phyloP scores from a whole-genome alignment of 2,797 vertebrate genomes.

The Ataeniobius toweri region DNA sequence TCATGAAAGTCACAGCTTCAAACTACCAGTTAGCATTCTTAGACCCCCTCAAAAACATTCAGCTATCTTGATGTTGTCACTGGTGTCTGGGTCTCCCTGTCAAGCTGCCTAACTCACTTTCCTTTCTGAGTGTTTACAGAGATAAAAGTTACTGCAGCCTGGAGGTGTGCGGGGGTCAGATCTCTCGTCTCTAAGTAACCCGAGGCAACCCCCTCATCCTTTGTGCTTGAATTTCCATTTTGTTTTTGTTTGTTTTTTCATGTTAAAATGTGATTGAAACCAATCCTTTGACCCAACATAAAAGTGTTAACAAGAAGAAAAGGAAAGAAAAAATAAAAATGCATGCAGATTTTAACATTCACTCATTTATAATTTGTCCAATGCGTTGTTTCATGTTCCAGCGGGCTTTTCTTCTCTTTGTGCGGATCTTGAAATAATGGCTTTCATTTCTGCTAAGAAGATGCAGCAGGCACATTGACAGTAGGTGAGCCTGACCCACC shows the following conservation, averaged over 20 bases:
- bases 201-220: slow-evolving; percentile 20
- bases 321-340: neutral
- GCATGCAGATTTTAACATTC: neutral
- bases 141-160: slow-evolving; percentile 35
- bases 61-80: slow-evolving; percentile 22
- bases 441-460: slow-evolving; percentile 25
- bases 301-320: neutral
- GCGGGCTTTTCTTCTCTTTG: neutral
- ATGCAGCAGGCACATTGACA: slow-evolving; percentile 1
- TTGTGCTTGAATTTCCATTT: slow-evolving; percentile 19
- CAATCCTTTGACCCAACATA: slow-evolving; percentile 6
- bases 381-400: slow-evolving; percentile 13
- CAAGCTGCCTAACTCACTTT: slow-evolving; percentile 29
- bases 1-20: neutral
- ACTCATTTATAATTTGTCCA: slow-evolving; percentile 11
- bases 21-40: neutral
- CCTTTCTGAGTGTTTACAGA: slow-evolving; percentile 44
- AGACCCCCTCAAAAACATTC: neutral
- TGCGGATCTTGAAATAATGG: neutral
- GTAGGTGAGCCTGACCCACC: slow-evolving; percentile 19
- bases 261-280: neutral
- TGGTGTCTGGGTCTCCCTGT: slow-evolving; percentile 15
- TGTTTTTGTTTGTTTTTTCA: slow-evolving; percentile 11
- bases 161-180: slow-evolving; percentile 31
- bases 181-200: slow-evolving; percentile 35